Percentiles rank a stretch among this genome's conserved stretches.
Conservation (phyloP, 2,797 vertebrate species). For the Gobio occitaniae region DNA sequence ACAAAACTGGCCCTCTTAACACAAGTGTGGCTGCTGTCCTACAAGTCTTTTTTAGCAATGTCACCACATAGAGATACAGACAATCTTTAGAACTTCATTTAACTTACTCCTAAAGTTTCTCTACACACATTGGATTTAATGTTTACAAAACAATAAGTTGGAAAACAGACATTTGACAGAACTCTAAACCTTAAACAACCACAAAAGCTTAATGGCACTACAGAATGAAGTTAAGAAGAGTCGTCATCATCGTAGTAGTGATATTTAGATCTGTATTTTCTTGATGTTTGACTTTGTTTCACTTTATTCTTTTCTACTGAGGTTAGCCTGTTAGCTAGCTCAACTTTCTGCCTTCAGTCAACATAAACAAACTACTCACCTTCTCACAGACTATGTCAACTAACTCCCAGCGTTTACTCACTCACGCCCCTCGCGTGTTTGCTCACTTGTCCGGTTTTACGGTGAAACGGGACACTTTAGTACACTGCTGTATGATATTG, state of each 20-base stretch:
- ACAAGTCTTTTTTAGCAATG: background rate
- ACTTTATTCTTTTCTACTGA: background rate
- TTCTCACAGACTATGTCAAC: conserved; percentile 48
- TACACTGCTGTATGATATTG: background rate
- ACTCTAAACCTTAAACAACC: background rate
- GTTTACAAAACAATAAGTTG: conserved; percentile 2
- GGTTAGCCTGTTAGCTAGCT: conserved; percentile 48
- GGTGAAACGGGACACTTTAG: conserved; percentile 12
- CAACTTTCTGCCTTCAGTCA: conserved; percentile 56
- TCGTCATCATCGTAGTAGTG: background rate
- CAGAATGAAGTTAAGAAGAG: background rate
- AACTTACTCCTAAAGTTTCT: background rate
- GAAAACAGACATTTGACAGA: background rate
- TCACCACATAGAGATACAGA: background rate
- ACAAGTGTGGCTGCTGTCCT: background rate
- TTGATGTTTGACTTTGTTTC: conserved; percentile 26
- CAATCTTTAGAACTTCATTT: background rate
- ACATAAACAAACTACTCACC: conserved; percentile 49
- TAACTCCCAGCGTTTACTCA: background rate
- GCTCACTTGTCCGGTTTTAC: conserved; percentile 1
- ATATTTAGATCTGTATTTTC: background rate
- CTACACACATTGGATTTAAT: background rate
- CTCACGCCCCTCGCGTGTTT: background rate
- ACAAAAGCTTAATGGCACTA: background rate
- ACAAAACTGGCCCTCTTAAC: background rate